Evolutionary conservation across 1,140 invertebrate genomes (phyloP).

Genomic region (Trachymyrmex septentrionalis): DNA sequence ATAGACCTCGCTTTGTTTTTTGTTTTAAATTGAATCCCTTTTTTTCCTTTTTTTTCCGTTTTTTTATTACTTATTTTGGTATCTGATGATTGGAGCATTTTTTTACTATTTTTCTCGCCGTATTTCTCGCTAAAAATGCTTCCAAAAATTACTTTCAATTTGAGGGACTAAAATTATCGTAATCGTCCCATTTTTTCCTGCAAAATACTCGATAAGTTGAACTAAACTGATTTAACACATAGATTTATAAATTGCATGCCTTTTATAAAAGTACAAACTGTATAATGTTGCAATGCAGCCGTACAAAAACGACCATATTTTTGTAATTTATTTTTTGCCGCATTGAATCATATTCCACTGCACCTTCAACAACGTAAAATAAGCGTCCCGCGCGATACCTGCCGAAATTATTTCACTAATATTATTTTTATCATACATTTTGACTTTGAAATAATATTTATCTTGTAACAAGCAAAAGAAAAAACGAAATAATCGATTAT

Average conservation of each 20-base stretch:
- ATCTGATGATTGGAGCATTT: no score
- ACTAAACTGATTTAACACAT: not conserved
- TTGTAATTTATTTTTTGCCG: not conserved
- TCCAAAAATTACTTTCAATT: no score
- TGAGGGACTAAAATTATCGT: no score
- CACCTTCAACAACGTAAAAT: not conserved
- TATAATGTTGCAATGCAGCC: conserved; percentile 40
- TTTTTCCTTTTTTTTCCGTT: no score
- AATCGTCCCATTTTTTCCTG: no score
- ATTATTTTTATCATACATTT: not conserved
- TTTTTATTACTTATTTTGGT: no score
- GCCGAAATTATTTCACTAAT: not conserved
- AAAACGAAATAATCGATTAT: not conserved
- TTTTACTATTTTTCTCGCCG: no score
- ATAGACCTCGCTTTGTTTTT: no score
- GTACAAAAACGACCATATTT: not conserved
- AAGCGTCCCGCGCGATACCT: conserved; percentile 10
- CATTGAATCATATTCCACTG: not conserved
- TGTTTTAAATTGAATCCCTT: no score
- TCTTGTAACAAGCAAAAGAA: not conserved
- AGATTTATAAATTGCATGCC: not conserved
- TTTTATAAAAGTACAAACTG: conserved; percentile 38
- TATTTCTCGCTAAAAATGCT: no score
- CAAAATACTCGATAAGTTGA: not conserved
- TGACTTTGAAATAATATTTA: not conserved